Evolutionary conservation across 2,797 vertebrate species (phyloP).

Genomic region (Cephalopachus bancanus): DNA sequence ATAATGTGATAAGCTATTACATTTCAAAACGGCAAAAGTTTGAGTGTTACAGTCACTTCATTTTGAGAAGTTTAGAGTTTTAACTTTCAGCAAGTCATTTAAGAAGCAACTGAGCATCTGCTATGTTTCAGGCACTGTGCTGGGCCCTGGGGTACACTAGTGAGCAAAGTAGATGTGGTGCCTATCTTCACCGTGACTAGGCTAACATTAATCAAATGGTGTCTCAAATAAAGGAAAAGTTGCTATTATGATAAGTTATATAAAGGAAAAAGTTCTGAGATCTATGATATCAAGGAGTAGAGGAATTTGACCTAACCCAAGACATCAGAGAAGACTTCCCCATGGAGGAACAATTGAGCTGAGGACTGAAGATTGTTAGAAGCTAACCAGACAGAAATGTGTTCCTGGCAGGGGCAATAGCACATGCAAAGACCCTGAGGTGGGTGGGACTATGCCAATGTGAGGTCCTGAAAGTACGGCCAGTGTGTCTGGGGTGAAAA

Average conservation of each 20-base stretch:
- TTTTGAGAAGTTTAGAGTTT: not conserved
- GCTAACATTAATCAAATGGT: not conserved
- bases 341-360: not conserved
- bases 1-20: not conserved
- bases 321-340: not conserved
- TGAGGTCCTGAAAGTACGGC: not conserved
- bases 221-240: not conserved
- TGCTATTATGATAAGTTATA: not conserved
- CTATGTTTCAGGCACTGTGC: not conserved
- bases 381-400: not conserved
- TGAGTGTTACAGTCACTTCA: not conserved
- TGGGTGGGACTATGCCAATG: too few relatives aligned
- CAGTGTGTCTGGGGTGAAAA: not conserved
- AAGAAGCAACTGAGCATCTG: not conserved
- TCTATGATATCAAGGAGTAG: not conserved
- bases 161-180: not conserved
- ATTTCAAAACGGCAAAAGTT: not conserved
- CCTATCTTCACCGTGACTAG: not conserved
- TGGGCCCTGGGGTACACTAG: not conserved
- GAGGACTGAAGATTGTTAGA: not conserved
- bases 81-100: not conserved
- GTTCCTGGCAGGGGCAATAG: not conserved
- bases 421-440: too few relatives aligned
- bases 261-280: not conserved
- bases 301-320: not conserved